A percentile compares a stretch with the other conserved stretches of the same genome.
phyloP scores from a whole-genome alignment of 2,797 vertebrate genomes.

The Pangasius krempfi region DNA sequence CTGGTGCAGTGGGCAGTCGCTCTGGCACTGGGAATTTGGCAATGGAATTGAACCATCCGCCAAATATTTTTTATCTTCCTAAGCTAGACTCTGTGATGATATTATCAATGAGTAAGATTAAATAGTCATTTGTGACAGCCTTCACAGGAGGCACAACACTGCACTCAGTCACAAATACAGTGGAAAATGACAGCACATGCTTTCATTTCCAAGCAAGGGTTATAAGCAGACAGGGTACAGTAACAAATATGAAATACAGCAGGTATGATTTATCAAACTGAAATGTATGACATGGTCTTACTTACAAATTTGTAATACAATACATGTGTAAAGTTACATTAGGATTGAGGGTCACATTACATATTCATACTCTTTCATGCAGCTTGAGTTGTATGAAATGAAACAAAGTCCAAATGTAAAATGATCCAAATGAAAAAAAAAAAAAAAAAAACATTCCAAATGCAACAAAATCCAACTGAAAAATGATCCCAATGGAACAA shows the following conservation, averaged over 20 bases:
- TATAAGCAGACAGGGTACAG: background rate
- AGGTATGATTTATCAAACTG: background rate
- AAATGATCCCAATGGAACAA: background rate
- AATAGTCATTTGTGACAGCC: slow-evolving; percentile 25
- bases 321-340: background rate
- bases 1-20: slow-evolving; percentile 65
- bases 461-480: background rate
- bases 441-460: background rate
- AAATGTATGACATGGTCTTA: background rate
- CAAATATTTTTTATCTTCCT: slow-evolving; percentile 26
- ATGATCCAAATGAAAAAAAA: background rate
- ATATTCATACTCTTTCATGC: background rate
- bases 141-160: background rate
- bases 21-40: slow-evolving; percentile 56
- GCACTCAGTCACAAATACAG: background rate
- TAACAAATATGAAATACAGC: background rate
- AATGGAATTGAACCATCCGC: slow-evolving; percentile 12
- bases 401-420: background rate
- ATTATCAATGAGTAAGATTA: slow-evolving; percentile 25
- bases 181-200: background rate
- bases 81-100: slow-evolving; percentile 9
- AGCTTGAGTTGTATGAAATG: background rate
- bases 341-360: background rate
- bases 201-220: background rate
- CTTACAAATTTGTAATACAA: background rate